phyloP scores from a whole-genome alignment of 2,113 vertebrate species.

The Hystrix brachyura region DNA sequence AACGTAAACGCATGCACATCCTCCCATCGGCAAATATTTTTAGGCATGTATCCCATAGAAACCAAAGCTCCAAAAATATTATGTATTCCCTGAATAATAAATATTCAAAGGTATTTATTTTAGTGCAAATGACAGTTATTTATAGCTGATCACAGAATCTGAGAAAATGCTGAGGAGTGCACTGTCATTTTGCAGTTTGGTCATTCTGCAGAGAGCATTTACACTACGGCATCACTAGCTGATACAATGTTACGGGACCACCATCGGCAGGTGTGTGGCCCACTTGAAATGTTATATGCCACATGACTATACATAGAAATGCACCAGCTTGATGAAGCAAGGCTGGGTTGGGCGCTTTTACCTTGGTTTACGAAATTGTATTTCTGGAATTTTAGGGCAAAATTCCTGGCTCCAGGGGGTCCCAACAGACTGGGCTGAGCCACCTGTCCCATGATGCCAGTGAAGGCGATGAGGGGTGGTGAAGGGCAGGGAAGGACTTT shows the following conservation, averaged over 20 bases:
- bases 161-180: neutral
- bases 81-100: neutral
- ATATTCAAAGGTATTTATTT: constrained; percentile 1
- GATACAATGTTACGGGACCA: neutral
- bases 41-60: neutral
- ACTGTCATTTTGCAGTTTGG: neutral
- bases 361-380: neutral
- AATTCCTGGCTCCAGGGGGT: too few species aligned
- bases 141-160: neutral
- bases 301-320: neutral
- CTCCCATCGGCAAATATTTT: neutral
- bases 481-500: too few species aligned
- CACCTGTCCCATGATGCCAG: too few species aligned
- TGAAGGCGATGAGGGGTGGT: too few species aligned
- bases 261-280: too few species aligned
- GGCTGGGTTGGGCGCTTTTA: neutral
- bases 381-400: too few species aligned
- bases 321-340: rapidly evolving
- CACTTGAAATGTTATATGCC: too few species aligned
- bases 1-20: neutral
- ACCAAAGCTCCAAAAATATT: neutral
- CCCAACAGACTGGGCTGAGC: too few species aligned
- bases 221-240: too few species aligned
- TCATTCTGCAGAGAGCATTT: neutral
- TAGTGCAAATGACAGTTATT: neutral